A percentile compares a stretch with the other conserved stretches of the same genome.
Conservation (phyloP, 2,797 vertebrate genomes). For the Eulemur rubriventer region DNA sequence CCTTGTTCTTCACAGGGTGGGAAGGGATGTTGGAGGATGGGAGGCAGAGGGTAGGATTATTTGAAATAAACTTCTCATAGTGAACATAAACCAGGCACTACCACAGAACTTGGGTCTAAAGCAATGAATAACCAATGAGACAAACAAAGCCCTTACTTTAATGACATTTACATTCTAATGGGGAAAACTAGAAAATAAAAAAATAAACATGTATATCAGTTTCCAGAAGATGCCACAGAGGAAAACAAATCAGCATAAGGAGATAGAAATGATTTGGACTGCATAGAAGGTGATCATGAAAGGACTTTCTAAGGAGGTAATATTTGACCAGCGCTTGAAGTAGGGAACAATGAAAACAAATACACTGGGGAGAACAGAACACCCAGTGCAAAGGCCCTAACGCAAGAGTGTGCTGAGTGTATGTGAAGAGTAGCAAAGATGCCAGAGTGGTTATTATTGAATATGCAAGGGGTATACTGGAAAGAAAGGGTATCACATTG, state of each 20-base stretch:
- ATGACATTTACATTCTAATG: background rate
- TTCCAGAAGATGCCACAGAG: background rate
- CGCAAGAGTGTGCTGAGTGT: background rate
- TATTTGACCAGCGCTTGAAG: background rate
- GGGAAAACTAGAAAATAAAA: background rate
- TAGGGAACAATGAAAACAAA: background rate
- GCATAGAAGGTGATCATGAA: background rate
- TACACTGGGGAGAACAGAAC: background rate
- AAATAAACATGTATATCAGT: background rate
- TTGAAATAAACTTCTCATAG: background rate
- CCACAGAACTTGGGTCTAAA: background rate
- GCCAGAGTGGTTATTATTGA: background rate
- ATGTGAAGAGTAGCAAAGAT: background rate
- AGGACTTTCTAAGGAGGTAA: background rate
- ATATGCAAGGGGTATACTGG: background rate
- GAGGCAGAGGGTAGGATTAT: background rate
- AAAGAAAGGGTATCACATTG: background rate
- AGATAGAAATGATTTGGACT: background rate
- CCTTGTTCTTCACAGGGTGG: background rate
- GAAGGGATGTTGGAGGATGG: background rate
- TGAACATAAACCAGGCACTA: background rate
- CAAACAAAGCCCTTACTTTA: background rate
- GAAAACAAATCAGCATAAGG: background rate
- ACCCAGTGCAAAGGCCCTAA: background rate
- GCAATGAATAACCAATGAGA: background rate